Base-by-base conservation (phyloP, 2,888 invertebrate genomes). In the Phortica okadai region DNA sequence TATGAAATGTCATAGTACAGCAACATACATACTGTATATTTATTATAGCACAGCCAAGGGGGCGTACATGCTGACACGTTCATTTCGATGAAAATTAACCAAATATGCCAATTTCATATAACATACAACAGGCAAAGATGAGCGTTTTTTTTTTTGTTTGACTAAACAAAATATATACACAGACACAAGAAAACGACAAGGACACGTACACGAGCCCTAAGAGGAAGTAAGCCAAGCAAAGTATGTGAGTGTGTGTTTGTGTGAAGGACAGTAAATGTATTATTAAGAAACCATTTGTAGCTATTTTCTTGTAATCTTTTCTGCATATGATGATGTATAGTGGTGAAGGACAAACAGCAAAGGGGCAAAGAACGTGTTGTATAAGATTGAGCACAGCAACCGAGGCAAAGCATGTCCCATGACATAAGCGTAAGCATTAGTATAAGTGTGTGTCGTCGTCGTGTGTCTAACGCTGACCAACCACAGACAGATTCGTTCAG, bases 231-330 rank as follows among this genome's bases (percentile, higher is more conserved):
- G n/a, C 54, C n/a, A 54, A 54, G 67, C 7, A 21, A n/a, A 14
- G 67, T 25, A 11, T 25, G 14, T 50, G 41, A 1, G 33, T 56
- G 56, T 72, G 54, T 14, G 66, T 72, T 33, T 50, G 41, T 21
- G 41, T 54, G 25, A 16, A 45, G 25, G 50, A 45, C 45, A 21
- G 45, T 62, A 79, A 80, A 81, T 81, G 75, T 81, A 78, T 81
- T 80, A 81, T 81, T 81, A 81, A 81, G 81, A 81, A 81, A 78
- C 73, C 79, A 78, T 81, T 81, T 81, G 74, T 78, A 75, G 75
- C 74, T 72, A 75, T 78, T 76, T 76, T 78, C 59, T 78, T 78
- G 73, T 81, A 78, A 81, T 79, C 74, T 81, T 77, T 77, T 76
- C 69, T 76, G 78, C 81, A 79, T 77, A 73, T 74, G 76, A 77